A percentile compares a stretch with the other conserved stretches of the same genome.
Evolutionary conservation across 2,888 invertebrate genomes (phyloP).

Genomic region (Eupeodes luniger): DNA sequence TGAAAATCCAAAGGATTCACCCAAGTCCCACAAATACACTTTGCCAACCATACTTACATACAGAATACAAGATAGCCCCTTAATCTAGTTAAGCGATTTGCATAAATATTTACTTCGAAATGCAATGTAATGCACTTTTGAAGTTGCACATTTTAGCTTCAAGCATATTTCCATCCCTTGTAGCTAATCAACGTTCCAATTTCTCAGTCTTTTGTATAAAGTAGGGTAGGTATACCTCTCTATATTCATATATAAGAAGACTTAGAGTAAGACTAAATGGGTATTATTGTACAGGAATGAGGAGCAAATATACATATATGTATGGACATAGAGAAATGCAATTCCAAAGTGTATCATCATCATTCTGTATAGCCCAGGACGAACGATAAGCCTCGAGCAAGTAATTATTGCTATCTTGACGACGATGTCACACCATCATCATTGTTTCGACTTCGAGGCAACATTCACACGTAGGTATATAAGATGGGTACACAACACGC

Average conservation of each 20-base stretch:
- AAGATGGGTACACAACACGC: background rate
- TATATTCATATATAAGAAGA: slow-evolving; percentile 18
- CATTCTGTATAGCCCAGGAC: slow-evolving; percentile 51
- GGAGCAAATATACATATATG: background rate
- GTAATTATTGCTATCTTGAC: slow-evolving; percentile 76
- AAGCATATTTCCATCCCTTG: slow-evolving; percentile 52
- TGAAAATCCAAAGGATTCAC: slow-evolving; percentile 44
- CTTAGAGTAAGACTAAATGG: slow-evolving; percentile 1
- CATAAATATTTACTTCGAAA: slow-evolving; percentile 75
- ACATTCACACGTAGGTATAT: background rate
- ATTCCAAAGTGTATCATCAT: slow-evolving; percentile 25
- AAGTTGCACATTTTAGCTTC: slow-evolving; percentile 66
- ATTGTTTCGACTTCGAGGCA: slow-evolving; percentile 59
- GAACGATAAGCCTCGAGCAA: slow-evolving; percentile 73
- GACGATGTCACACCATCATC: slow-evolving; percentile 71
- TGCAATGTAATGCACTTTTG: slow-evolving; percentile 75
- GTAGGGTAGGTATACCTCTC: background rate
- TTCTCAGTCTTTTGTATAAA: slow-evolving; percentile 42
- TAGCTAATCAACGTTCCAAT: slow-evolving; percentile 66
- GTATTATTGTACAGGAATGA: background rate
- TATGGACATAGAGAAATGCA: slow-evolving; percentile 11
- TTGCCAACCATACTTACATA: slow-evolving; percentile 29
- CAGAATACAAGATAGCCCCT: background rate
- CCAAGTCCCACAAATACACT: slow-evolving; percentile 64
- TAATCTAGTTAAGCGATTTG: slow-evolving; percentile 76